phyloP scores from a whole-genome alignment of 2,797 vertebrate species.

The Melanotaenia boesemani region DNA sequence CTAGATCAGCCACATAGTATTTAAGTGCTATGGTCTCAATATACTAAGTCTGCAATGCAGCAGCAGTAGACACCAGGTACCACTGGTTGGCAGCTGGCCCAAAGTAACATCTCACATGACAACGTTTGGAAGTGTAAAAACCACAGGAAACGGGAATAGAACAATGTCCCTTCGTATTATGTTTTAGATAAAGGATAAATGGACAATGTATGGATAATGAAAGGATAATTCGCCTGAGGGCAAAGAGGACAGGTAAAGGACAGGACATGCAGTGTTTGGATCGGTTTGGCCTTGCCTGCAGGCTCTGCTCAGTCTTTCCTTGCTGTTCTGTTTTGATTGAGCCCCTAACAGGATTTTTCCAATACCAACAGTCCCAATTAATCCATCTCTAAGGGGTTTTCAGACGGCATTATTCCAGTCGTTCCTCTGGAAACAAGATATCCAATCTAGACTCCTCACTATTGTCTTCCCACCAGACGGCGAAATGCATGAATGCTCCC shows the following conservation, averaged over 20 bases:
- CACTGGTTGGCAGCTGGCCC: not conserved
- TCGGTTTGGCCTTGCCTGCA: slow-evolving; percentile 34
- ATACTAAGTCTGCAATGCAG: no score
- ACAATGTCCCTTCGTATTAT: slow-evolving; percentile 26
- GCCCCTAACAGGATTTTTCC: slow-evolving; percentile 71
- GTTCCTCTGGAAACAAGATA: slow-evolving; percentile 66
- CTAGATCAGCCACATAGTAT: no score
- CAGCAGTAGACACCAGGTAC: not conserved
- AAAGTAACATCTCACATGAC: not conserved
- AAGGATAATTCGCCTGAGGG: slow-evolving; percentile 18
- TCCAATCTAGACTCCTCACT: slow-evolving; percentile 63
- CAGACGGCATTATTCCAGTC: slow-evolving; percentile 65
- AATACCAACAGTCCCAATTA: slow-evolving; percentile 68
- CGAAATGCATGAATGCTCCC: slow-evolving; percentile 54
- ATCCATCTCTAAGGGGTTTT: slow-evolving; percentile 72
- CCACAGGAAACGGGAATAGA: slow-evolving; percentile 22
- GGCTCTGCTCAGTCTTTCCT: slow-evolving; percentile 48
- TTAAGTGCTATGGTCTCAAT: no score
- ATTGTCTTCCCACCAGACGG: slow-evolving; percentile 72
- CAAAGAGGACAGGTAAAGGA: slow-evolving; percentile 69
- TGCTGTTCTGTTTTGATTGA: slow-evolving; percentile 56
- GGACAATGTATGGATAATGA: not conserved
- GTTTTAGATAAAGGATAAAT: slow-evolving; percentile 44
- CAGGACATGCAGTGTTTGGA: slow-evolving; percentile 51
- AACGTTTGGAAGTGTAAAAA: not conserved